Conservation (phyloP, 2,888 invertebrate genomes). For the Ichneumoninae sp. region DNA sequence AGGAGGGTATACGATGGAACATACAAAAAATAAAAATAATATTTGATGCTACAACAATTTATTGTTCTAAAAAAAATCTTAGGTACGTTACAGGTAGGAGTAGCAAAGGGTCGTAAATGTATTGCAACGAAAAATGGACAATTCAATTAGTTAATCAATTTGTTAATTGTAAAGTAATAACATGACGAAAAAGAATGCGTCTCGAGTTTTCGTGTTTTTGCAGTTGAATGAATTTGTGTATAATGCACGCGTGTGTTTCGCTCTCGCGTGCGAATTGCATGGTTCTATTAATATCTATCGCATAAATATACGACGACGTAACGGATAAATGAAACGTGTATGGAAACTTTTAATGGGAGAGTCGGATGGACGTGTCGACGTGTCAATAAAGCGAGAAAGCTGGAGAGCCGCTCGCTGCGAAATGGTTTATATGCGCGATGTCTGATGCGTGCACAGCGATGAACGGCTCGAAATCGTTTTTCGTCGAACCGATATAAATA, state of each 20-base stretch:
- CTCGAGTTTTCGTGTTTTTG: background rate
- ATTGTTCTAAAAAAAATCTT: background rate
- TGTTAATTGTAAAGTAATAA: background rate
- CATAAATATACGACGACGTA: conserved; percentile 13
- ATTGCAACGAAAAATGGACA: too few relatives aligned
- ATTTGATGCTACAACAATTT: too few relatives aligned
- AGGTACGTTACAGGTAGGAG: too few relatives aligned
- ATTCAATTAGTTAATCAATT: background rate
- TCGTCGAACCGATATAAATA: conserved; percentile 35
- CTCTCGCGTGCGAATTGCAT: conserved; percentile 8
- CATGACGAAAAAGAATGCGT: background rate
- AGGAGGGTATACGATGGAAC: too few relatives aligned
- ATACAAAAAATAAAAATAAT: too few relatives aligned
- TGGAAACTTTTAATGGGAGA: conserved; percentile 36
- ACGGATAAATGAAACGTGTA: conserved; percentile 25
- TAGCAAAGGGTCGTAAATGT: background rate
- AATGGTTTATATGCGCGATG: conserved; percentile 24
- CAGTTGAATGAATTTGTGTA: background rate
- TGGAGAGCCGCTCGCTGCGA: background rate
- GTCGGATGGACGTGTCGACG: conserved; percentile 24
- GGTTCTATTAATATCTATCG: conserved; percentile 35
- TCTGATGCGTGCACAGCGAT: background rate
- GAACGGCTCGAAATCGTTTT: conserved; percentile 28
- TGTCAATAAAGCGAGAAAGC: conserved; percentile 46
- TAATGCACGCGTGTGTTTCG: conserved; percentile 1